A percentile compares a stretch with the other conserved stretches of the same genome.
These are phyloP conservation scores for Andrena minutula DNA, from an alignment of 2,888 invertebrate species.

Conservation along the genomic window DNA sequence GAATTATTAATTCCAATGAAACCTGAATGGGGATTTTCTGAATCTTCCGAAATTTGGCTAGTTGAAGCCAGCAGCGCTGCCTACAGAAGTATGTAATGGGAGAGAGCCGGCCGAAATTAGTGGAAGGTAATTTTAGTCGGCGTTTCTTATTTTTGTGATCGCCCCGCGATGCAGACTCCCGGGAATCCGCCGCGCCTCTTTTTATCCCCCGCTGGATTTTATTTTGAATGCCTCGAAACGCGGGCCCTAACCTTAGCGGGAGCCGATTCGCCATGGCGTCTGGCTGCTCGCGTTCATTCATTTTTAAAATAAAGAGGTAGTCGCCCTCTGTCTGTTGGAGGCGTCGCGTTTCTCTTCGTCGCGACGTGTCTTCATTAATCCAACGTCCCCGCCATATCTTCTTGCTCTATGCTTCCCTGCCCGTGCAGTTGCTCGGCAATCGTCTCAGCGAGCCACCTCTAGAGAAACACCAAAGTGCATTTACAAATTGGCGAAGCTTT, in stretches of 20 bases:
- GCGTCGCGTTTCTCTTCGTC: neutral
- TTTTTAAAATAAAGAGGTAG: constrained; percentile 27
- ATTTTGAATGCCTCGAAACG: constrained; percentile 54
- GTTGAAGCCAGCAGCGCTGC: no score
- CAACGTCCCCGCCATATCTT: constrained; percentile 25
- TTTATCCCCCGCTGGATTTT: constrained; percentile 57
- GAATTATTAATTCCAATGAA: neutral
- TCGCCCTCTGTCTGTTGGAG: neutral
- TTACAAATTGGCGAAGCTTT: neutral
- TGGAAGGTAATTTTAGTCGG: constrained; percentile 57
- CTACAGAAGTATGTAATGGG: constrained; percentile 1
- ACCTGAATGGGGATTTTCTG: no score
- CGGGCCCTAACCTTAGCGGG: constrained; percentile 58
- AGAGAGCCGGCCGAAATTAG: constrained; percentile 19
- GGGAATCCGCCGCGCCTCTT: constrained; percentile 52
- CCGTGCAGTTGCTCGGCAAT: neutral
- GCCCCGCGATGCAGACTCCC: constrained; percentile 41
- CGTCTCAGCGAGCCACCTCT: neutral
- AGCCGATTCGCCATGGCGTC: constrained; percentile 41
- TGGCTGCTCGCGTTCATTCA: constrained; percentile 37
- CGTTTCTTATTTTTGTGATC: constrained; percentile 53
- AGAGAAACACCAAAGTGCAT: neutral
- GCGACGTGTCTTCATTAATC: constrained; percentile 31
- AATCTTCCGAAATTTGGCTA: neutral
- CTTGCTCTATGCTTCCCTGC: neutral